These are phyloP conservation scores for Microcebus lehilahytsara DNA, from an alignment of 2,113 vertebrate genomes.

Conservation along the genomic window DNA sequence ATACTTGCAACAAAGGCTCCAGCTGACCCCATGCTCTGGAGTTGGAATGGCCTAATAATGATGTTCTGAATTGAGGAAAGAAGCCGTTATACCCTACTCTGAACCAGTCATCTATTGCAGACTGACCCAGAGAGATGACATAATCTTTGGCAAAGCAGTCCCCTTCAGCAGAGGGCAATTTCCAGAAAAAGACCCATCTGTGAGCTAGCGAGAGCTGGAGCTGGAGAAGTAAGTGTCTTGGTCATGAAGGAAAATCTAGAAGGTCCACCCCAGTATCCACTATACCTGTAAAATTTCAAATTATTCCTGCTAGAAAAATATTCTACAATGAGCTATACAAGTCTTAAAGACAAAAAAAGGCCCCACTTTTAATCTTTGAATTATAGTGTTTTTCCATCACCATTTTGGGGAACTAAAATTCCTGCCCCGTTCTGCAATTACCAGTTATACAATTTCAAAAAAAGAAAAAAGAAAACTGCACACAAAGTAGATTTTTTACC, in stretches of 20 bases:
- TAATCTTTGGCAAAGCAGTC: not conserved
- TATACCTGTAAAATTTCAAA: not conserved
- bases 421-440: not conserved
- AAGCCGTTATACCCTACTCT: not conserved
- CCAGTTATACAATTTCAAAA: not conserved
- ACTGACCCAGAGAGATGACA: not conserved
- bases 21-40: not conserved
- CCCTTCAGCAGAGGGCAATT: not conserved
- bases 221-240: not conserved
- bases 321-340: not conserved
- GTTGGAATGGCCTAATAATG: not conserved
- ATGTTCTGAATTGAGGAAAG: not conserved
- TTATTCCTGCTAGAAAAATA: not conserved
- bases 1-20: not conserved
- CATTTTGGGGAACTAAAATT: not conserved
- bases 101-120: too few species aligned
- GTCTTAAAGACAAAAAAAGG: not conserved
- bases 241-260: not conserved
- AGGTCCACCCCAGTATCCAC: not conserved
- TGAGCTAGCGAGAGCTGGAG: not conserved
- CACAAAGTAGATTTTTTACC: constrained; percentile 54
- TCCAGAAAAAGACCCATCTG: not conserved
- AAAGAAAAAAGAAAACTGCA: not conserved
- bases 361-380: not conserved
- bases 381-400: not conserved